Evolutionary conservation across 2,113 vertebrate genomes (phyloP).

Genomic region (Xiphophorus couchianus): DNA sequence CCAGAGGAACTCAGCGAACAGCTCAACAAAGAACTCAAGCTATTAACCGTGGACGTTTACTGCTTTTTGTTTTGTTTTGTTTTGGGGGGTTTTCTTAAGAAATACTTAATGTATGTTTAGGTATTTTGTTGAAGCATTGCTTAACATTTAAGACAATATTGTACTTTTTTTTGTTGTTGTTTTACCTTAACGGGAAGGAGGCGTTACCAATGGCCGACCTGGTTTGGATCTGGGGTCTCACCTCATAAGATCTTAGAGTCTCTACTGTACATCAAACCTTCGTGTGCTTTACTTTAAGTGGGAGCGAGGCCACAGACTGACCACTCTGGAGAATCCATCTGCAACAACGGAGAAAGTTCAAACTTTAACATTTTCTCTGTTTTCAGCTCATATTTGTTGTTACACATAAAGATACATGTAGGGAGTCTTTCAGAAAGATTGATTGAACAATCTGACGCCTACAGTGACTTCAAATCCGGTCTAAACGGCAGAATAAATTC

Average conservation of each 20-base stretch:
- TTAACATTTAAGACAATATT: constrained; percentile 56
- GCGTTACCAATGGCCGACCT: constrained; percentile 42
- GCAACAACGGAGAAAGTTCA: not conserved
- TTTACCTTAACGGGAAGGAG: constrained; percentile 40
- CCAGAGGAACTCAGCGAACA: constrained; percentile 42
- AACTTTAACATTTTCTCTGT: not conserved
- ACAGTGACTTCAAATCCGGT: not conserved
- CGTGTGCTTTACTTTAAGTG: constrained; percentile 58
- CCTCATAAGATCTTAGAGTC: constrained; percentile 35
- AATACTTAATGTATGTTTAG: constrained; percentile 64
- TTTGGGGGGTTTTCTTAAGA: constrained; percentile 56
- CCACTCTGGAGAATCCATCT: constrained; percentile 28
- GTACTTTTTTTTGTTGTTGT: constrained; percentile 29
- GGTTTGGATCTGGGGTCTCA: constrained; percentile 33
- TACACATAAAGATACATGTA: not conserved
- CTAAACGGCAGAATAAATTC: not conserved
- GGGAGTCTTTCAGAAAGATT: not conserved
- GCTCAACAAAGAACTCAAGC: constrained; percentile 61
- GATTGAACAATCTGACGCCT: not conserved
- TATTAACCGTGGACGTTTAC: constrained; percentile 68
- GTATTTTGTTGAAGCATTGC: constrained; percentile 69
- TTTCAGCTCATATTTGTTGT: constrained; percentile 1
- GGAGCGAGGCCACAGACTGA: constrained; percentile 36
- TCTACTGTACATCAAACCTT: constrained; percentile 56
- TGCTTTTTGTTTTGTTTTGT: constrained; percentile 28